phyloP scores from a whole-genome alignment of 1,140 invertebrate genomes.

The Zeugodacus cucurbitae region DNA sequence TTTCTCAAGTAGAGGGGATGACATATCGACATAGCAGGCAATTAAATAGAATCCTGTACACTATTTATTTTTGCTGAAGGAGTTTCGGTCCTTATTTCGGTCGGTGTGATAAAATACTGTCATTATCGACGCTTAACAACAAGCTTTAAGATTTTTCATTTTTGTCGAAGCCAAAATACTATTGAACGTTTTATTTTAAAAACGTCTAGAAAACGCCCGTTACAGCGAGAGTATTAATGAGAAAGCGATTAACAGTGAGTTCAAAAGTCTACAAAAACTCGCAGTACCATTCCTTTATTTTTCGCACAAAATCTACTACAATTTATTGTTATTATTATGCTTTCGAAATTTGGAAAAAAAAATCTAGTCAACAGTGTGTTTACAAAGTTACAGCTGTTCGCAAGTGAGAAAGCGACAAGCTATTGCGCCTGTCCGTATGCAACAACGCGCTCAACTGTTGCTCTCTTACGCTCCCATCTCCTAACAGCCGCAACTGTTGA shows the following conservation, averaged over 20 bases:
- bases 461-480: neutral
- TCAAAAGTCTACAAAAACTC: neutral
- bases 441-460: conserved; percentile 45
- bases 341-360: neutral
- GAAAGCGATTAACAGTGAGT: neutral
- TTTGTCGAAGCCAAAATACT: too few species aligned
- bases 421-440: conserved; percentile 61
- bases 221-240: neutral
- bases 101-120: too few species aligned
- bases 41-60: too few species aligned
- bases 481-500: neutral
- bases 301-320: neutral
- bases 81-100: too few species aligned
- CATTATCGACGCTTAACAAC: too few species aligned
- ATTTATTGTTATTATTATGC: neutral
- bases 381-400: neutral
- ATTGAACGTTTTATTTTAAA: too few species aligned
- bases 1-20: too few species aligned
- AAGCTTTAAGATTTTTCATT: too few species aligned
- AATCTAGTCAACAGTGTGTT: neutral
- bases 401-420: neutral
- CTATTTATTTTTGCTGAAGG: too few species aligned
- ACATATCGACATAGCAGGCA: too few species aligned
- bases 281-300: neutral
- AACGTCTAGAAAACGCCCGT: too few species aligned